These are phyloP conservation scores for Marisa cornuarietis DNA, from an alignment of 1,140 invertebrate genomes.

Conservation along the genomic window DNA sequence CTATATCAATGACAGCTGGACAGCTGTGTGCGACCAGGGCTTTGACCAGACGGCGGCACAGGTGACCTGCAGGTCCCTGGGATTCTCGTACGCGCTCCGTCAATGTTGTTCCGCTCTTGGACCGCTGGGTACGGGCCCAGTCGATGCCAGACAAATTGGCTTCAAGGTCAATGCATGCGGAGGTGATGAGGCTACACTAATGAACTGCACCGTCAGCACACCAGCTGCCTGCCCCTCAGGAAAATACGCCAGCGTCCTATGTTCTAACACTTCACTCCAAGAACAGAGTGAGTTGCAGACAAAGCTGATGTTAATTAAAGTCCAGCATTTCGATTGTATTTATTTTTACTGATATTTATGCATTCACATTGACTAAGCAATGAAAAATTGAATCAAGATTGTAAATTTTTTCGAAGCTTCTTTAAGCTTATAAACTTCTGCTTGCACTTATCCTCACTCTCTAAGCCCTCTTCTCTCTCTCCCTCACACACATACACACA, in stretches of 20 bases:
- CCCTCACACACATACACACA: too few relatives aligned
- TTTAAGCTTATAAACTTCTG: too few relatives aligned
- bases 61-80: slow-evolving; percentile 38
- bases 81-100: slow-evolving; percentile 35
- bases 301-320: too few relatives aligned
- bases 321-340: background rate
- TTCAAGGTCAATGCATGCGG: slow-evolving; percentile 39
- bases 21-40: slow-evolving; percentile 43
- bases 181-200: slow-evolving; percentile 27
- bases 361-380: too few relatives aligned
- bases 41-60: slow-evolving; percentile 42
- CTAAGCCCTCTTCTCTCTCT: too few relatives aligned
- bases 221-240: slow-evolving; percentile 27
- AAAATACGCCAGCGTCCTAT: slow-evolving; percentile 45
- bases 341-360: too few relatives aligned
- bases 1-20: slow-evolving; percentile 38
- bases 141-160: slow-evolving; percentile 18
- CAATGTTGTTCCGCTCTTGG: slow-evolving; percentile 43
- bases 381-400: too few relatives aligned
- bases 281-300: slow-evolving; percentile 18
- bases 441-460: too few relatives aligned
- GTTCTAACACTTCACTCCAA: slow-evolving; percentile 32
- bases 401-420: slow-evolving; percentile 15
- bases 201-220: slow-evolving; percentile 26
- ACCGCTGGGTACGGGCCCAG: background rate